phyloP scores from a whole-genome alignment of 2,113 vertebrate species.

The Phrynosoma platyrhinos region DNA sequence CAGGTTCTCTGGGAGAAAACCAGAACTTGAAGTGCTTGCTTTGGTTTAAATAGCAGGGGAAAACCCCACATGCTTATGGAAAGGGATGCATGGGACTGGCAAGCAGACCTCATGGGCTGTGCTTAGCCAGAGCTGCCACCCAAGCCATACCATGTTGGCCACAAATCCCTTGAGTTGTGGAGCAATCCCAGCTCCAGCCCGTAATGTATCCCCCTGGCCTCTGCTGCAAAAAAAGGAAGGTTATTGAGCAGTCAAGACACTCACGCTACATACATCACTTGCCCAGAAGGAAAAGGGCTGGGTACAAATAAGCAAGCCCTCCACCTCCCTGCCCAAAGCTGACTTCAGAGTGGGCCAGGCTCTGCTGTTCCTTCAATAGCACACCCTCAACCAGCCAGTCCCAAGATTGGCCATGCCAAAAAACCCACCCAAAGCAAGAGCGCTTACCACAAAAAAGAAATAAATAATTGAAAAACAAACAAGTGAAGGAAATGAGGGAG shows the following conservation, averaged over 20 bases:
- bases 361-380: neutral
- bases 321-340: neutral
- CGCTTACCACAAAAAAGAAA: neutral
- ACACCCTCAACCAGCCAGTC: slow-evolving; percentile 36
- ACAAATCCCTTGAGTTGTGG: slow-evolving; percentile 19
- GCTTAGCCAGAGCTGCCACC: neutral
- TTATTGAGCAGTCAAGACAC: slow-evolving; percentile 38
- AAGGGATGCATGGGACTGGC: neutral
- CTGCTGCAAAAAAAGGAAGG: slow-evolving; percentile 48
- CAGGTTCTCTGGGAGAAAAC: neutral
- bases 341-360: slow-evolving; percentile 12
- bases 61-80: neutral
- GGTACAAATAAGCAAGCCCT: slow-evolving; percentile 17
- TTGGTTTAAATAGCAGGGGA: neutral
- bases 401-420: slow-evolving; percentile 26
- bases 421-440: slow-evolving; percentile 4
- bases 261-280: slow-evolving; percentile 15
- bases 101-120: neutral
- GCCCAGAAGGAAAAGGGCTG: slow-evolving; percentile 34
- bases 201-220: neutral
- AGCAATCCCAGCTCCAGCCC: slow-evolving; percentile 26
- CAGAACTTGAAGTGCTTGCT: neutral
- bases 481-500: neutral
- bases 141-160: neutral
- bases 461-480: neutral